Evolutionary conservation across 2,113 vertebrate genomes (phyloP).

Genomic region (Stigmatopora nigra): DNA sequence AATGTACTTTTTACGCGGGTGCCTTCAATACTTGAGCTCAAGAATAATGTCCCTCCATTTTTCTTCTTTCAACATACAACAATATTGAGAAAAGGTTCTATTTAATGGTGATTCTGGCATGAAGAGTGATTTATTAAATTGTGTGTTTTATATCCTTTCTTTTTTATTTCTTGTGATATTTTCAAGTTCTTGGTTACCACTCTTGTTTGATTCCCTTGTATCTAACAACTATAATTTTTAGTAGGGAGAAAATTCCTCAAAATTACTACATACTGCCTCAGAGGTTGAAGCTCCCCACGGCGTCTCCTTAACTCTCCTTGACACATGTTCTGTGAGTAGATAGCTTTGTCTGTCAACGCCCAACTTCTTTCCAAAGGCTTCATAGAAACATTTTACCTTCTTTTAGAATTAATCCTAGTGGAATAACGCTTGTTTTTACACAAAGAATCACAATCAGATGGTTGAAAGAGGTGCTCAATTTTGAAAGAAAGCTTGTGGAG

Average conservation of each 20-base stretch:
- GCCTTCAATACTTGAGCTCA: slow-evolving; percentile 21
- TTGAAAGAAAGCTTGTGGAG: neutral
- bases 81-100: slow-evolving; percentile 30
- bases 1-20: slow-evolving; percentile 6
- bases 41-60: slow-evolving; percentile 20
- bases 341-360: slow-evolving; percentile 45
- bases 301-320: slow-evolving; percentile 17
- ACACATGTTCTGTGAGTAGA: slow-evolving; percentile 46
- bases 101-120: slow-evolving; percentile 35
- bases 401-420: slow-evolving; percentile 13
- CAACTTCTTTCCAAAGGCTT: slow-evolving; percentile 32
- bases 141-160: slow-evolving; percentile 7
- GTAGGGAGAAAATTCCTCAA: slow-evolving; percentile 22
- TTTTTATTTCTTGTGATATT: slow-evolving; percentile 20
- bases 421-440: slow-evolving; percentile 25
- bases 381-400: slow-evolving; percentile 32
- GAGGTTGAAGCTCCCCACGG: slow-evolving; percentile 27
- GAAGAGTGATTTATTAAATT: slow-evolving; percentile 5
- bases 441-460: slow-evolving; percentile 25
- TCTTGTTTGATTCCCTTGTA: slow-evolving; percentile 9
- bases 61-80: slow-evolving; percentile 31
- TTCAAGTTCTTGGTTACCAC: slow-evolving; percentile 4
- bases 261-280: slow-evolving; percentile 23
- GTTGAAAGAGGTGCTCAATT: slow-evolving; percentile 13
- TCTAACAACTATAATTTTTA: slow-evolving; percentile 33